Conservation (phyloP, 2,888 invertebrate species). For the Chromoteleia sp. region DNA sequence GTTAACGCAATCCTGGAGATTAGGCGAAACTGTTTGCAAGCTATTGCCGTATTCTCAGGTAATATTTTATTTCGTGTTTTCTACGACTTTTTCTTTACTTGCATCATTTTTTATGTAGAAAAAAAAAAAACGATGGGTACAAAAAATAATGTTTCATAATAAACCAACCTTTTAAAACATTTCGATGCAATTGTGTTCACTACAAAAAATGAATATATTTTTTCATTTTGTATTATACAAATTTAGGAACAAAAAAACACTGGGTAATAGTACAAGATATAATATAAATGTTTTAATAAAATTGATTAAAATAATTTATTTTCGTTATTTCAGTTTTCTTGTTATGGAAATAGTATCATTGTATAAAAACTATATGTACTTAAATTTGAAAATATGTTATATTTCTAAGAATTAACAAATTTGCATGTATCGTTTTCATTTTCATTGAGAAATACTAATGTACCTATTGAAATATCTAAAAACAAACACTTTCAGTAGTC, state of each 20-base stretch:
- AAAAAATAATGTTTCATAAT: slow-evolving; percentile 17
- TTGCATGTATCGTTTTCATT: background rate
- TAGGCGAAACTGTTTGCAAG: slow-evolving; percentile 86
- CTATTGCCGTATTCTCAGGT: slow-evolving; percentile 87
- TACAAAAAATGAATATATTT: background rate
- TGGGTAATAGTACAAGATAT: too few species aligned
- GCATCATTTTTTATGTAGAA: background rate
- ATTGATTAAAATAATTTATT: background rate
- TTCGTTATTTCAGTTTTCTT: too few species aligned
- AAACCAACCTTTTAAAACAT: slow-evolving; percentile 3
- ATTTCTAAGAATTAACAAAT: background rate
- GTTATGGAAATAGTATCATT: too few species aligned
- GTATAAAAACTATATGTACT: too few species aligned
- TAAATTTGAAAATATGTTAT: background rate
- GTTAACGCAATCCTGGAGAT: slow-evolving; percentile 85
- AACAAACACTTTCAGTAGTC: slow-evolving; percentile 5
- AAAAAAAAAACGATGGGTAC: background rate
- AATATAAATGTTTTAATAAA: background rate
- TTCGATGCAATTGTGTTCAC: background rate
- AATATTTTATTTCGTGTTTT: slow-evolving; percentile 33
- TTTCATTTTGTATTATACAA: background rate
- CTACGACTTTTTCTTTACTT: background rate
- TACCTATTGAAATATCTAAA: background rate
- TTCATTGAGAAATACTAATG: background rate
- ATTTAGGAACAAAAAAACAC: too few species aligned